Percentiles rank a stretch among this genome's conserved stretches.
Evolutionary conservation across 2,113 vertebrate species (phyloP).

Genomic region (Agapornis roseicollis): DNA sequence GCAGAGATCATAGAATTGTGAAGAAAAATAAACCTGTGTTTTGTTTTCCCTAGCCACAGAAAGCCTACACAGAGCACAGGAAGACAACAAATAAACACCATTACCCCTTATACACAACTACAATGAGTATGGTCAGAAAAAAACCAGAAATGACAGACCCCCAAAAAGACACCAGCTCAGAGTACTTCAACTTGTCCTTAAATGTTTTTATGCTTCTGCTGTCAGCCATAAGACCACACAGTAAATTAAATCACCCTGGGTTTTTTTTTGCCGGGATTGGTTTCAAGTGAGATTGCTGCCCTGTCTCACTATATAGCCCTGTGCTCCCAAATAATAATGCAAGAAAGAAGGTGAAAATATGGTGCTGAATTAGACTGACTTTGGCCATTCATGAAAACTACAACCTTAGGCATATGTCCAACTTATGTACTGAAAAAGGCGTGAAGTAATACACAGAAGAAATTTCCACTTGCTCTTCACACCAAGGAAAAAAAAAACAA

Average conservation of each 20-base stretch:
- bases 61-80: neutral
- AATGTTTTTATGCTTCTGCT: neutral
- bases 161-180: neutral
- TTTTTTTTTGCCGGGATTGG: neutral
- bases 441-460: neutral
- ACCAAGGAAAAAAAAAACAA: neutral
- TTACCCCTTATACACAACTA: neutral
- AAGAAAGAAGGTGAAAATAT: neutral
- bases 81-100: neutral
- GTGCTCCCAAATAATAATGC: accelerated
- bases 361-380: neutral
- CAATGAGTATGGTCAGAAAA: neutral
- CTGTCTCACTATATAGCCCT: neutral
- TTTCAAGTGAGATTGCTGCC: neutral
- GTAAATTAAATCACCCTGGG: neutral
- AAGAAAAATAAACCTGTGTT: neutral
- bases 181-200: neutral
- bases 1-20: neutral
- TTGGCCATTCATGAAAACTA: neutral
- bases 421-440: neutral
- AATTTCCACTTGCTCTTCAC: neutral
- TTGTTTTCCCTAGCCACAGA: neutral
- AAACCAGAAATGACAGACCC: neutral
- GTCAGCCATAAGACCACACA: neutral
- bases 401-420: neutral